Base-by-base conservation (phyloP, 2,797 vertebrate species). In the Pseudochaenichthys georgianus region DNA sequence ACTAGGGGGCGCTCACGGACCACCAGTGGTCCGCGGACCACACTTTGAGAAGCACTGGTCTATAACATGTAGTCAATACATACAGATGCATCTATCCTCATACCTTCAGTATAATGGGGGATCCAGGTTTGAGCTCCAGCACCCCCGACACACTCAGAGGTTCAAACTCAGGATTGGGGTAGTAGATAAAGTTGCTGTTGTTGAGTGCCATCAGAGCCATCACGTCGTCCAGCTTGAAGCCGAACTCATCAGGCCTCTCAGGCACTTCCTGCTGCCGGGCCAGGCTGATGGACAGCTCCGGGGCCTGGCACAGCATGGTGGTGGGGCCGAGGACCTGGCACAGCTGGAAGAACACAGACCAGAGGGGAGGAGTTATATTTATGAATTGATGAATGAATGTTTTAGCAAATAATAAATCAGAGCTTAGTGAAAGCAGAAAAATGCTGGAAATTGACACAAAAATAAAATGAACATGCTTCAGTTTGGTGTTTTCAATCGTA, bases 31-130 rank as follows among this genome's bases (percentile, higher is more conserved):
- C 19, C 19, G 19, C 19, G 19, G 19, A 19, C 19, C 19, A 19
- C 19, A 19, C 19, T 19, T 19, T 19, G 19, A 19, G 19, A 19
- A 19, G 19, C 19, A 19, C 19, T 19, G 19, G 13, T 47, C 11
- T 19, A 11, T 53, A 43, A 43, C 1, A 28, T 43, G 8, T 3
- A 28, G 60, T 53, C 28, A 61, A 42, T 47, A 48, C 68, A 55
- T 31, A 65, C 11, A 48, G 0, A 55, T 34, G 52, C 17, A 42
- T 23, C 3, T 5, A 57, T 79, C 42, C 41, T 13, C 81, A 67
- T 93, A 98, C 98, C 97, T 99, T 99, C 46, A 99, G 93, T 85
- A 99, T 99, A 71, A 99, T 98, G 13, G 97, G 98, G 1, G 98
- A 99, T 52, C 98, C 98, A 0, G 98, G 98, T 87, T 99, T 99